Base-by-base conservation (phyloP, 1,140 invertebrate species). In the Hestina assimilis region DNA sequence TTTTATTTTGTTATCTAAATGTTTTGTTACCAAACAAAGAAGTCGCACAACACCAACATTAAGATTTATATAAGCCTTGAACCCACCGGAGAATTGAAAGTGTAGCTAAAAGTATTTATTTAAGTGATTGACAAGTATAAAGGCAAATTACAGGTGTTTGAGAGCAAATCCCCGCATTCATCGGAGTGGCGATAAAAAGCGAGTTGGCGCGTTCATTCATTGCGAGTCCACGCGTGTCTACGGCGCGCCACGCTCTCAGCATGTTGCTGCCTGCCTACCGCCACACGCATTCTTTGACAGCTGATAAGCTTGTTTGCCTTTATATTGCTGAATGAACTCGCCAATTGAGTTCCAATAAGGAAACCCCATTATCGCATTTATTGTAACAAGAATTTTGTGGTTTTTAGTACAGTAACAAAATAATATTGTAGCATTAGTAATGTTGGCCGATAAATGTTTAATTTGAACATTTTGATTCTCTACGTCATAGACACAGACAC, bases 101-200 rank as follows among this genome's bases (percentile, higher is more conserved):
- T 7, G 14, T 35, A 35, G 31, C 6, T 31, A 33, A 24, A 41
- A 24, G 26, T 24, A 19, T 57, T 57, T 41, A 26, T 42, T 57
- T 28, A 51, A 48, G 23, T 45, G 40, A 59, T 69, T 75, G 71
- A 71, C 72, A 69, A 55, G 11, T 59, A 59, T 59, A 59, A 55
- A 59, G 47, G 53, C 40, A 61, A 65, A 65, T 65, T 65, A 80
- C 75, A 79, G 72, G 75, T 80, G 73, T 74, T 68, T 64, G 69
- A 59, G 70, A 69, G 64, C 69, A 69, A 76, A 71, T 64, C 66
- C 69, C 67, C 67, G 58, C 65, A 71, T 79, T 66, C 65, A 67
- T 69, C 72, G 68, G 69, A 73, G 75, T 68, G 67, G 65, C 72
- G 77, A 81, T 81, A 85, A 85, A 84, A 85, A 79, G 78, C 69